Evolutionary conservation across 1,140 invertebrate genomes (phyloP).

Genomic region (Whitmania pigra): DNA sequence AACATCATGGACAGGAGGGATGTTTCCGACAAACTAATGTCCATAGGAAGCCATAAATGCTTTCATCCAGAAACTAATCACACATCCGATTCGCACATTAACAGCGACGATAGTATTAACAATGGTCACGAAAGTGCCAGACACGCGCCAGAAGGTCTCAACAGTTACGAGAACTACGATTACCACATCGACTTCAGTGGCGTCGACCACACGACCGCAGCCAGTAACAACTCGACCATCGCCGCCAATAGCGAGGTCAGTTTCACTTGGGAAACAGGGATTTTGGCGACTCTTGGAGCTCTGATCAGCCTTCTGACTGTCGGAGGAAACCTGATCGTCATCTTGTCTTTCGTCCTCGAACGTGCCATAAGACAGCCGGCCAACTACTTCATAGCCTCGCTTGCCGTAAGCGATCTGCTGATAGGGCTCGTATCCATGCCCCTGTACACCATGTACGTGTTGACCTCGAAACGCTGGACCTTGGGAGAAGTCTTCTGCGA

Average conservation of each 20-base stretch:
- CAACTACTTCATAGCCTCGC: slow-evolving; percentile 96
- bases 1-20: too few relatives aligned
- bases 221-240: neutral
- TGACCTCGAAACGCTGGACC: slow-evolving; percentile 84
- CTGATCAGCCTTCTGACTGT: slow-evolving; percentile 13
- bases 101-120: slow-evolving; percentile 15
- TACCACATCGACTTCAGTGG: neutral
- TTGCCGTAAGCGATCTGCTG: slow-evolving; percentile 91
- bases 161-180: neutral
- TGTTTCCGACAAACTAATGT: too few relatives aligned
- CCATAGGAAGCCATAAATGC: slow-evolving; percentile 7
- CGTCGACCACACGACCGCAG: slow-evolving; percentile 6
- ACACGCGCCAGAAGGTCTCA: neutral
- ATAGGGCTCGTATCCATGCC: slow-evolving; percentile 80
- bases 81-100: slow-evolving; percentile 2
- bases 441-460: slow-evolving; percentile 86
- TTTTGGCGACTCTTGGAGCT: slow-evolving; percentile 9
- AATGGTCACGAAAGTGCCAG: slow-evolving; percentile 18
- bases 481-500: slow-evolving; percentile 92
- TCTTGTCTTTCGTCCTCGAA: slow-evolving; percentile 90
- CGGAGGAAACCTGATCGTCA: slow-evolving; percentile 80
- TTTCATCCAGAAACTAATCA: neutral
- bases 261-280: slow-evolving; percentile 12
- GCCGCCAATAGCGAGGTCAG: slow-evolving; percentile 10
- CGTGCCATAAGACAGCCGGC: slow-evolving; percentile 90